These are phyloP conservation scores for Phataginus tricuspis DNA, from an alignment of 2,797 vertebrate species.

Conservation along the genomic window DNA sequence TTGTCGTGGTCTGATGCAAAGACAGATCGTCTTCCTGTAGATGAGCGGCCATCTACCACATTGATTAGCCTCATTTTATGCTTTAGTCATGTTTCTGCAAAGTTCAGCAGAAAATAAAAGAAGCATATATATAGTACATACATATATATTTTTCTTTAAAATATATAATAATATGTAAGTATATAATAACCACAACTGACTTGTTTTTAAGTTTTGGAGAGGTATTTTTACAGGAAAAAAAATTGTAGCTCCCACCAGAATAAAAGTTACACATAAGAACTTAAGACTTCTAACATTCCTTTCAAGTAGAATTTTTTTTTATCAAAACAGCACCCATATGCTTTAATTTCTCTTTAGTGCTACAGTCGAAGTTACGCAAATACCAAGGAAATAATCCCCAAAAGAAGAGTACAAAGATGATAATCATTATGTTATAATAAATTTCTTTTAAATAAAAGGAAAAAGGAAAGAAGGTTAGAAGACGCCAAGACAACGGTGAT, in stretches of 20 bases:
- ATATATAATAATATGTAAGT: not conserved
- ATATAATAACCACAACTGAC: slow-evolving; percentile 22
- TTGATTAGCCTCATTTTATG: not conserved
- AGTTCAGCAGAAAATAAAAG: slow-evolving; percentile 8
- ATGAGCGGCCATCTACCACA: not conserved
- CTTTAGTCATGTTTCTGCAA: slow-evolving; percentile 23
- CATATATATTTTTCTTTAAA: not conserved
- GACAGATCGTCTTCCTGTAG: not conserved
- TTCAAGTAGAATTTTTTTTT: slow-evolving; percentile 56
- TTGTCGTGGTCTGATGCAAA: not conserved
- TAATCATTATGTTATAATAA: not conserved
- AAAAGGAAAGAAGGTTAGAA: not conserved
- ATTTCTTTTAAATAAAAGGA: not conserved
- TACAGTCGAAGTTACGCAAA: not conserved
- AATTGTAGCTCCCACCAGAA: slow-evolving; percentile 12
- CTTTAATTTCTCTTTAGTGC: slow-evolving; percentile 18
- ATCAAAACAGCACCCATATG: slow-evolving; percentile 1
- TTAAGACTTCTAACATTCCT: slow-evolving; percentile 53
- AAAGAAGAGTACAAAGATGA: slow-evolving; percentile 34
- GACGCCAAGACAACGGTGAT: not conserved
- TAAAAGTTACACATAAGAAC: slow-evolving; percentile 39
- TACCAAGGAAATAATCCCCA: slow-evolving; percentile 22
- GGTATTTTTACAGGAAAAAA: slow-evolving; percentile 37
- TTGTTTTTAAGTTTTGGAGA: slow-evolving; percentile 44
- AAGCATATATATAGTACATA: not conserved